These are phyloP conservation scores for Cyanistes caeruleus DNA, from an alignment of 2,113 vertebrate genomes.

Conservation along the genomic window DNA sequence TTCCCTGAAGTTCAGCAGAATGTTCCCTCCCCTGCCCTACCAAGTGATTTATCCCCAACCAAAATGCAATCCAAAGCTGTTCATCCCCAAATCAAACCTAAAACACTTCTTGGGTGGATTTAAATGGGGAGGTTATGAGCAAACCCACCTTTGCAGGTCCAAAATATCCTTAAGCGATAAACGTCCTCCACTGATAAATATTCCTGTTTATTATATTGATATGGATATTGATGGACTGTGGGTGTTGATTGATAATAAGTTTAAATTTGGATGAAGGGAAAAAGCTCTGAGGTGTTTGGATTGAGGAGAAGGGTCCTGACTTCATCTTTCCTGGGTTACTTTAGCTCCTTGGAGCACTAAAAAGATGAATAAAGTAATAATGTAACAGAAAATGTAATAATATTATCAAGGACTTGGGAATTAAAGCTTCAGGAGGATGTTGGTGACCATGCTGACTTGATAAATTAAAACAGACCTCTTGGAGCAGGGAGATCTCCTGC, in stretches of 20 bases:
- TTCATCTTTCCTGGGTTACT: not conserved
- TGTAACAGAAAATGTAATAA: not conserved
- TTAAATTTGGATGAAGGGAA: not conserved
- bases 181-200: not conserved
- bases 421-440: not conserved
- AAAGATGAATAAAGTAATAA: not conserved
- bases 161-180: too few relatives aligned
- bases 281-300: not conserved
- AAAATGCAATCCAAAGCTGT: fast-evolving
- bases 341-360: not conserved
- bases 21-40: not conserved
- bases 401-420: not conserved
- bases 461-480: not conserved
- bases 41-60: not conserved
- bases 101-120: not conserved
- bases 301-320: too few relatives aligned
- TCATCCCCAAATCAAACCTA: not conserved
- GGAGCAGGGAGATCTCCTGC: not conserved
- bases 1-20: fast-evolving
- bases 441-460: not conserved
- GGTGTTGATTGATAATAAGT: fast-evolving
- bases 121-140: not conserved
- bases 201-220: too few relatives aligned
- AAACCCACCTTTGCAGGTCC: not conserved
- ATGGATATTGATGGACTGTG: not conserved